Conservation (phyloP, 2,888 invertebrate species). For the Zhuqinia jingwanae region DNA sequence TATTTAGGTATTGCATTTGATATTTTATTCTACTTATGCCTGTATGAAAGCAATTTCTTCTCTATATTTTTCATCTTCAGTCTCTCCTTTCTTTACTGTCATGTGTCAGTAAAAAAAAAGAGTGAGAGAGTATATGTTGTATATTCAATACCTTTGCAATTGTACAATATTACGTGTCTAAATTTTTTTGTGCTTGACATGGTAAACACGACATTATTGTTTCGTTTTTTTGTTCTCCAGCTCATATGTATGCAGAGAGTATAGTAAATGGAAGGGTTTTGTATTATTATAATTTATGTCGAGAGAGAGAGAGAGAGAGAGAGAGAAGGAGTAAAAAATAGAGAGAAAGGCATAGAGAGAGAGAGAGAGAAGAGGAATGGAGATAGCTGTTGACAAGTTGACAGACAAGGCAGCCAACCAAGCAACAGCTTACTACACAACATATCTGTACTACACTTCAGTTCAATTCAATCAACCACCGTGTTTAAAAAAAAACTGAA, state of each 20-base stretch:
- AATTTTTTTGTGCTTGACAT: slow-evolving; percentile 8
- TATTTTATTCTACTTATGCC: background rate
- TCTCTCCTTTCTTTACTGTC: slow-evolving; percentile 36
- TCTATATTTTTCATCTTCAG: slow-evolving; percentile 42
- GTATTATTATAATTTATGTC: slow-evolving; percentile 34
- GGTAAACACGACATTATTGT: slow-evolving; percentile 46
- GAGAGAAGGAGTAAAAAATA: background rate
- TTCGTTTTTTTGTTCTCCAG: slow-evolving; percentile 38
- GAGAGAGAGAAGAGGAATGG: slow-evolving; percentile 49
- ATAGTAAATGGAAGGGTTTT: background rate
- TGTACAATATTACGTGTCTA: background rate
- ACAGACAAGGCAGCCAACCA: slow-evolving; percentile 43
- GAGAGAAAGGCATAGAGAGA: slow-evolving; percentile 4
- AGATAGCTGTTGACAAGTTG: slow-evolving; percentile 70
- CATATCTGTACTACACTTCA: background rate
- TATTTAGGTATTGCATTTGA: slow-evolving; percentile 9
- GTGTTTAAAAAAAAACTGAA: background rate
- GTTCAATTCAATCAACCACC: slow-evolving; percentile 42
- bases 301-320: slow-evolving; percentile 21
- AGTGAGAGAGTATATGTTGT: background rate
- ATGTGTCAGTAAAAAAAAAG: slow-evolving; percentile 39
- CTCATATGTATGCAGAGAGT: background rate
- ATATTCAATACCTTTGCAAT: background rate
- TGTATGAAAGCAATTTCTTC: slow-evolving; percentile 18
- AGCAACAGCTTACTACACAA: slow-evolving; percentile 64